phyloP scores from a whole-genome alignment of 2,888 invertebrate species.

The Scrobipalpa costella region DNA sequence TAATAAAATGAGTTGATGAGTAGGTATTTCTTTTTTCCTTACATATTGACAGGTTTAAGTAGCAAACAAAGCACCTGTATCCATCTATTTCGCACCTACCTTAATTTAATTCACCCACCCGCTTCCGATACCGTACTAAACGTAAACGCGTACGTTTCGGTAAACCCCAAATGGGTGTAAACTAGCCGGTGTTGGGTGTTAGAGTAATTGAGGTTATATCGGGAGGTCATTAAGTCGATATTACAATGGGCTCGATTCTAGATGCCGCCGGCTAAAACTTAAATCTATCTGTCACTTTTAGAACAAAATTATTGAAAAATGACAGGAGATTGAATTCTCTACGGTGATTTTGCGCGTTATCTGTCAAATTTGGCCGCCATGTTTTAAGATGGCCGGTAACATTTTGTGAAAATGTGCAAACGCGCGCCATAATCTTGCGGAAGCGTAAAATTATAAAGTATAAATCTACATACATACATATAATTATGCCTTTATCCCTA shows the following conservation, averaged over 20 bases:
- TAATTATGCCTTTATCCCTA: too few species aligned
- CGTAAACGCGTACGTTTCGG: conserved; percentile 3
- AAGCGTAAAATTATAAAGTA: too few species aligned
- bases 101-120: background rate
- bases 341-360: too few species aligned
- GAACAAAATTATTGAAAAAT: too few species aligned
- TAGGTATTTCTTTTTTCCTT: background rate
- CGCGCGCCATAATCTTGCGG: too few species aligned
- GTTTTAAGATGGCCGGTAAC: background rate
- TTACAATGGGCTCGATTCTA: background rate
- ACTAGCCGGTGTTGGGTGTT: conserved; percentile 4
- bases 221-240: conserved; percentile 2
- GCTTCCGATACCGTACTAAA: conserved; percentile 14
- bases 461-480: too few species aligned
- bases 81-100: background rate
- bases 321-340: too few species aligned
- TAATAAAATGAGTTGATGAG: too few species aligned
- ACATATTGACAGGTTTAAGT: background rate
- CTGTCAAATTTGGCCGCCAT: too few species aligned
- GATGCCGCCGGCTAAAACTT: too few species aligned
- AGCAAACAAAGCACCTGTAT: background rate
- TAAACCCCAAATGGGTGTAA: conserved; percentile 3
- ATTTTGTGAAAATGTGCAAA: background rate
- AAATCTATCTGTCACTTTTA: too few species aligned
- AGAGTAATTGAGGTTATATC: background rate